Evolutionary conservation across 2,888 invertebrate genomes (phyloP), one percentile per base, ranked within the genome.

Genomic region (Pristionchus exspectatus): DNA sequence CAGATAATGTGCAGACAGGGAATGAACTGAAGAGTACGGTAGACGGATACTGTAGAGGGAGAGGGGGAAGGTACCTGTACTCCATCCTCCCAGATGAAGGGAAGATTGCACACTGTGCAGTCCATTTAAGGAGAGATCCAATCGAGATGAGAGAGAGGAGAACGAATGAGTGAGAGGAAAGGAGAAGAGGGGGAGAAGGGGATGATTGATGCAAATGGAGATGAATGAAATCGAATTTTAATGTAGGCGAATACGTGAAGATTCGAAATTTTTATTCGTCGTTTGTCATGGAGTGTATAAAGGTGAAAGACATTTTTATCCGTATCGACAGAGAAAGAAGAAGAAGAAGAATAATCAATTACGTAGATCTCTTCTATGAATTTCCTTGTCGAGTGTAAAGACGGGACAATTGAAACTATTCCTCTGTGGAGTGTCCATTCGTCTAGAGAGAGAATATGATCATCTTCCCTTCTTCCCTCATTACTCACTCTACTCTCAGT

Each of bases 1-100:
- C 86, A 86, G 30, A 86, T 86, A 16, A 86, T 86, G 63, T 86
- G 86, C 33, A 86, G 66, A n/a, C 86, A 86, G 33, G 86, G 86
- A 44, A 86, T 86, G 66, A 86, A 50, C 44, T 50, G 44, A 50
- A 38, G 44, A 50, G 44, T 50, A 50, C 44, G 44, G 44, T 50
- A 50, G 44, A 50, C 9, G 44, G 44, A 44, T 44, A 44, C 44
- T 44, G 44, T 44, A 44, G 44, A n/a, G 10, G 10, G 69, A 69
- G 69, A 69, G 12, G 44, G 44, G 44, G 12, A 50, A 10, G 44
- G 12, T 83, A 54, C 83, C 56, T 83, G 83, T 1, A 83, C 30
- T 18, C 14, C 83, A 27, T 56, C 27, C 30, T 83, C 56, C n/a
- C 50, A 56, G 14, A 18, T 18, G 50, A 44, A 81, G n/a, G n/a